Conservation (phyloP, 2,797 vertebrate genomes). For the Trichosurus vulpecula region DNA sequence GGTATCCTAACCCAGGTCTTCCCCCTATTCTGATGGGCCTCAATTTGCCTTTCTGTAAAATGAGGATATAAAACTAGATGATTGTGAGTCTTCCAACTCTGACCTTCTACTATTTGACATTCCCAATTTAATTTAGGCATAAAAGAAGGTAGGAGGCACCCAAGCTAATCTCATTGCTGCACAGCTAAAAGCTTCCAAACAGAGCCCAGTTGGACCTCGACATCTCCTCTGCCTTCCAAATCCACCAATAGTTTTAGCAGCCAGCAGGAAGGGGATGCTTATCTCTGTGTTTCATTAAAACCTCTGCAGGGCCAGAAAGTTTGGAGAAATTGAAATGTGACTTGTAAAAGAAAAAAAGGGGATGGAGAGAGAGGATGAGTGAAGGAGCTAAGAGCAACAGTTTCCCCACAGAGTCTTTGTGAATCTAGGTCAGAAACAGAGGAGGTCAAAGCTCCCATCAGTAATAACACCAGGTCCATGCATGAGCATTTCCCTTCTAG, state of each 20-base stretch:
- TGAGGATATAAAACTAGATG: neutral
- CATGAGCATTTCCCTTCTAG: neutral
- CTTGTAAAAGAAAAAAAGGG: neutral
- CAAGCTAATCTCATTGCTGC: accelerated
- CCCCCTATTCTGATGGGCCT: neutral
- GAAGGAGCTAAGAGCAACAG: no score
- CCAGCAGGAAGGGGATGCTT: neutral
- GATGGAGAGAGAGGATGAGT: no score
- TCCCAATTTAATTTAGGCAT: neutral
- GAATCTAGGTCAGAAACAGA: neutral
- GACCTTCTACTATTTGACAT: neutral
- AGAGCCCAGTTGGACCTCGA: accelerated
- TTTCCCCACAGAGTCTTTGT: neutral
- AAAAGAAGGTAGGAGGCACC: accelerated
- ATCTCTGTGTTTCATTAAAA: neutral
- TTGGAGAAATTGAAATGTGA: neutral
- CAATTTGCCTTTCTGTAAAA: neutral
- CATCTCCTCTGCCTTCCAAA: neutral
- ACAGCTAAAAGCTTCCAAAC: neutral
- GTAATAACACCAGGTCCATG: neutral
- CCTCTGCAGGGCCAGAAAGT: neutral
- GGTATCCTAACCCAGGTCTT: neutral
- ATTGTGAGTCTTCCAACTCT: neutral
- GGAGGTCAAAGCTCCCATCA: neutral
- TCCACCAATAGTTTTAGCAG: neutral